phyloP scores from a whole-genome alignment of 2,888 invertebrate genomes.

The Rhamnusium bicolor region DNA sequence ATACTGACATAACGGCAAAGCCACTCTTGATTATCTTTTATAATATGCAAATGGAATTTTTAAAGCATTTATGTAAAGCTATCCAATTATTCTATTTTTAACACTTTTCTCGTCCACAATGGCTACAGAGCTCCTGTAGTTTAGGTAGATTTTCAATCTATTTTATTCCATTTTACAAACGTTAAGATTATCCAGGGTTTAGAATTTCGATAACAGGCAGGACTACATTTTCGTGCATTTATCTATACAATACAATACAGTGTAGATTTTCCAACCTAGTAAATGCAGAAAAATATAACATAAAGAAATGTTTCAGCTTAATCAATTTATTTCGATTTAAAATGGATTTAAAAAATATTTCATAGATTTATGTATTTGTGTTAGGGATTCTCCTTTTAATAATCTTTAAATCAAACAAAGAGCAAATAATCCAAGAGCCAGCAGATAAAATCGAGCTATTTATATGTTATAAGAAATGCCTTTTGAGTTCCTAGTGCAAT shows the following conservation, averaged over 20 bases:
- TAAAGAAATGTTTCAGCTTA: neutral
- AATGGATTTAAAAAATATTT: too few species aligned
- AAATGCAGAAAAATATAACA: neutral
- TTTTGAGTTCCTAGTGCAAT: too few species aligned
- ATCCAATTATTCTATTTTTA: conserved; percentile 22
- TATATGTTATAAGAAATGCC: too few species aligned
- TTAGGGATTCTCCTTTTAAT: too few species aligned
- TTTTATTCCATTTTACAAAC: conserved; percentile 11
- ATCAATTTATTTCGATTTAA: neutral
- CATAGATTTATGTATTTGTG: too few species aligned
- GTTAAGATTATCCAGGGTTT: conserved; percentile 18
- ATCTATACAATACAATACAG: neutral
- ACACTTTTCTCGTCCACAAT: conserved; percentile 4
- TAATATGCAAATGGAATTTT: conserved; percentile 14
- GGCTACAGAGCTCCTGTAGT: neutral
- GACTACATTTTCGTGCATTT: conserved; percentile 1
- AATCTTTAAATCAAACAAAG: too few species aligned
- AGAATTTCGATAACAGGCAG: conserved; percentile 7
- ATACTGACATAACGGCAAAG: neutral
- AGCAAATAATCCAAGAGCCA: too few species aligned
- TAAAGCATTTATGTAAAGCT: neutral
- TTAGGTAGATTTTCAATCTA: neutral
- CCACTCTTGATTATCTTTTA: neutral
- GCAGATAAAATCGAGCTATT: too few species aligned
- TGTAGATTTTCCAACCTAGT: neutral